Base-by-base conservation (phyloP, 2,797 vertebrate species). In the Limnodromus scolopaceus region DNA sequence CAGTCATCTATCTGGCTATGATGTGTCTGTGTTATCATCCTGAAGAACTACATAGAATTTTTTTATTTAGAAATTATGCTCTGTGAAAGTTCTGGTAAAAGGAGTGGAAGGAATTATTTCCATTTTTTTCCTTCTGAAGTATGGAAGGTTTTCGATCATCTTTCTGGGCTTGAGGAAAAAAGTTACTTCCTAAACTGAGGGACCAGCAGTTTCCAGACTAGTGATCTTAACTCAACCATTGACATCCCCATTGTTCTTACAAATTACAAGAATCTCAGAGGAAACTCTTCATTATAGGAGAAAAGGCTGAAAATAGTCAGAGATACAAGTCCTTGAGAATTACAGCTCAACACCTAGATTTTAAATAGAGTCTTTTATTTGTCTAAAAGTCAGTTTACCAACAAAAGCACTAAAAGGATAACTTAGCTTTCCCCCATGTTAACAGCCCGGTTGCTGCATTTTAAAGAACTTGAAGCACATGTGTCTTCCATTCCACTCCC, bases 41-140 rank as follows among this genome's bases (percentile, higher is more conserved):
- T 61, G 18, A 68, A 78, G 23, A 92, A 45, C 6, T 16, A 54
- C 16, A 53, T 0, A 45, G 9, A 41, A 4, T 12, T 68, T 49
- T 43, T 54, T 64, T 63, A 27, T 79, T 81, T 61, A 60, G 66
- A 79, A 84, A 28, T 34, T 61, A 32, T 49, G 10, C 27, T 70
- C 65, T 83, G 9, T 89, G 46, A 55, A 55, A 68, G 3, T 58
- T 57, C 58, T 88, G 34, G 32, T 20, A 34, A 71, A 81, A 60
- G 10, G 27, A 66, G 30, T 43, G 14, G 25, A 38, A 85, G 16
- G 11, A 80, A 87, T 54, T 2, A 55, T 64, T 60, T 38, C 4
- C 0, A 2, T 3, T 13, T 36, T 55, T 28, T 23, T 51, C 13
- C 6, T 24, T 2, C 16, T 41, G 28, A 75, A 80, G 39, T 7